These are phyloP conservation scores for Amphiduros pacificus DNA, from an alignment of 2,888 invertebrate genomes.

Conservation along the genomic window DNA sequence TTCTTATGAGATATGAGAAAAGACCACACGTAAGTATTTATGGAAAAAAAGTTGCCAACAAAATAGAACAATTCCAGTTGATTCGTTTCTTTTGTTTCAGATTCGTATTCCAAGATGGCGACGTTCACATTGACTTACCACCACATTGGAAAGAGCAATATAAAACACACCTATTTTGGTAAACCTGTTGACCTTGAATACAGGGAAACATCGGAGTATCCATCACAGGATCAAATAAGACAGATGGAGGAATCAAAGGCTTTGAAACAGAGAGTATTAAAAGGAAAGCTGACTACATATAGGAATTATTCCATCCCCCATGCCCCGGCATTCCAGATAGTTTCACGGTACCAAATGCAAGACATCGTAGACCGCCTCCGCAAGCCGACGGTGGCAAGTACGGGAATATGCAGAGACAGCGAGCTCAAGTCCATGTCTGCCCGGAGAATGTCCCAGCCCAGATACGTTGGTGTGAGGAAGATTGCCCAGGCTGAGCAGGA, in stretches of 20 bases:
- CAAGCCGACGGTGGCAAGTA: slow-evolving; percentile 36
- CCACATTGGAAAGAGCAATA: slow-evolving; percentile 29
- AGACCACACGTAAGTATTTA: too few species aligned
- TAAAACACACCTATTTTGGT: slow-evolving; percentile 48
- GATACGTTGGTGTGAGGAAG: neutral
- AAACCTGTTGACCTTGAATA: slow-evolving; percentile 30
- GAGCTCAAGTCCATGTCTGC: neutral
- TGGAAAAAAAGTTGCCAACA: too few species aligned
- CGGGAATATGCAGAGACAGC: slow-evolving; percentile 28
- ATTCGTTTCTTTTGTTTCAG: too few species aligned
- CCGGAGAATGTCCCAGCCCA: neutral
- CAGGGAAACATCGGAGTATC: slow-evolving; percentile 34
- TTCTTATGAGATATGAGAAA: too few species aligned
- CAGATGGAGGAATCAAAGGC: slow-evolving; percentile 35
- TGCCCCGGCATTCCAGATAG: slow-evolving; percentile 43
- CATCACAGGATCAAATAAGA: slow-evolving; percentile 40
- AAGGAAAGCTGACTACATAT: slow-evolving; percentile 37
- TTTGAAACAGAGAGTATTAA: slow-evolving; percentile 36
- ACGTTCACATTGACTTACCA: slow-evolving; percentile 15
- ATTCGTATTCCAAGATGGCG: too few species aligned
- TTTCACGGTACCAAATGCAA: slow-evolving; percentile 40
- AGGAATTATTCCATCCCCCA: slow-evolving; percentile 41
- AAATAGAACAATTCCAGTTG: too few species aligned
- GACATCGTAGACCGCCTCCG: slow-evolving; percentile 35
- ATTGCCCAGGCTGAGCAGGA: neutral